Conservation (phyloP, 1,140 invertebrate genomes). For the Diprion similis region DNA sequence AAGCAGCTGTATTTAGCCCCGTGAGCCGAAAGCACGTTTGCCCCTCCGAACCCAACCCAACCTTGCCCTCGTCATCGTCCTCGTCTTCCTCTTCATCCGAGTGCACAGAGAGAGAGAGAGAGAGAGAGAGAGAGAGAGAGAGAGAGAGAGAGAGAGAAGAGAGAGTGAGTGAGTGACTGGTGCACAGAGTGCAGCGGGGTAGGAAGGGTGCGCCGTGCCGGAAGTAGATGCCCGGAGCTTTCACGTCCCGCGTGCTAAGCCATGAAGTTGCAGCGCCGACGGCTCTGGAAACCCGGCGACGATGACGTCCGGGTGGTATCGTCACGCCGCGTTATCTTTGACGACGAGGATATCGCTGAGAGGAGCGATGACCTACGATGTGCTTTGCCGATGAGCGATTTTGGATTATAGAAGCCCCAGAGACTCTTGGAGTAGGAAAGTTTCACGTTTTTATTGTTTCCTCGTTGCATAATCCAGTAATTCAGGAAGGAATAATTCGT, state of each 20-base stretch:
- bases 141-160: neutral
- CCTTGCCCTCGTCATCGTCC: too few relatives aligned
- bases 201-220: neutral
- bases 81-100: too few relatives aligned
- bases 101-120: too few relatives aligned
- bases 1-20: slow-evolving; percentile 3
- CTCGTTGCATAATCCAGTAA: too few relatives aligned
- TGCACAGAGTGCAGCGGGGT: neutral
- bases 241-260: neutral
- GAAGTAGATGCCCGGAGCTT: neutral
- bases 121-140: neutral
- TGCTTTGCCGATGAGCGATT: slow-evolving; percentile 9
- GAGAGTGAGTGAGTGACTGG: neutral
- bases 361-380: slow-evolving; percentile 32
- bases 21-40: slow-evolving; percentile 1
- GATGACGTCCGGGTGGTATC: slow-evolving; percentile 31
- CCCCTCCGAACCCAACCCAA: neutral
- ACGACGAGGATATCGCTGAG: slow-evolving; percentile 19
- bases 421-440: neutral
- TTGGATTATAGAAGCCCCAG: slow-evolving; percentile 23
- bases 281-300: neutral
- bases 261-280: neutral
- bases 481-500: too few relatives aligned
- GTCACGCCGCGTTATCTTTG: slow-evolving; percentile 37
- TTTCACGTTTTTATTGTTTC: too few relatives aligned